Percentiles rank a stretch among this genome's conserved stretches.
These are phyloP conservation scores for cat (Felis catus) DNA, from an alignment of 2,113 vertebrate genomes.

Conservation along the genomic window DNA sequence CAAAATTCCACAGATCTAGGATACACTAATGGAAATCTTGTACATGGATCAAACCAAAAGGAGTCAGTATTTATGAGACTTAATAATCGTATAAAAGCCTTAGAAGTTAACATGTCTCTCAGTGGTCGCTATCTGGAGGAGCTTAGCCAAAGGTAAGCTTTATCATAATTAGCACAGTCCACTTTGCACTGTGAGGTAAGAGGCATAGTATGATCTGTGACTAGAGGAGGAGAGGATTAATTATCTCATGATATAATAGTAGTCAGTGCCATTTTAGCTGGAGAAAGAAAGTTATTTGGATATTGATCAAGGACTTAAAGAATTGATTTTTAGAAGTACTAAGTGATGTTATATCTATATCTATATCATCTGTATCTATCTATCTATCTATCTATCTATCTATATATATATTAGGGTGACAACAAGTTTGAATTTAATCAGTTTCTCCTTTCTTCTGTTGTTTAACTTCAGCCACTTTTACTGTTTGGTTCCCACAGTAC, in stretches of 20 bases:
- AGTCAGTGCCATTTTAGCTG: background rate
- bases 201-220: background rate
- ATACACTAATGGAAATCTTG: conserved; percentile 91
- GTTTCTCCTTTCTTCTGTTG: background rate
- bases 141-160: conserved; percentile 95
- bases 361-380: background rate
- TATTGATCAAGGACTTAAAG: background rate
- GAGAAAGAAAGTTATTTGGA: background rate
- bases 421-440: background rate
- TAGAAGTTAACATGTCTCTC: conserved; percentile 99
- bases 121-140: conserved; percentile 98
- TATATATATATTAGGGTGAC: background rate
- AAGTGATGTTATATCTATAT: background rate
- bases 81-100: conserved; percentile 98
- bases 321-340: conserved; percentile 21
- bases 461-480: conserved; percentile 20
- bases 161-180: background rate
- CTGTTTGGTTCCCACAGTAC: background rate
- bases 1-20: conserved; percentile 93
- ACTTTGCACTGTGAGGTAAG: background rate
- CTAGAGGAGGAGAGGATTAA: background rate
- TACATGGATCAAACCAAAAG: conserved; percentile 98
- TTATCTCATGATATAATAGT: background rate
- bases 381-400: background rate
- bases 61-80: conserved; percentile 99